Base-by-base conservation (phyloP, 2,888 invertebrate genomes). In the Diarsia dahlii region DNA sequence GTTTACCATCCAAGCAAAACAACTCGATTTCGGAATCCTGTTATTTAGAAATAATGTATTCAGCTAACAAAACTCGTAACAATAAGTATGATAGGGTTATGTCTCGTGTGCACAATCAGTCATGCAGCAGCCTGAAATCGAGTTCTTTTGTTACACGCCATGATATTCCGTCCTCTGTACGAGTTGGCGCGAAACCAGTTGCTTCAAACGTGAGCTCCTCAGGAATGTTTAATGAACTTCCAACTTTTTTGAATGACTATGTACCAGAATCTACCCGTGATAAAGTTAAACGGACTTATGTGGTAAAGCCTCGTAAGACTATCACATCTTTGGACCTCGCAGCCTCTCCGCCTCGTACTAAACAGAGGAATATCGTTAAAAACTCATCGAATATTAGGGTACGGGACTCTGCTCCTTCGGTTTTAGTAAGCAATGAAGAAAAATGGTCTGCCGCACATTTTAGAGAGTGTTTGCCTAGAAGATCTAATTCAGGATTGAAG, bases 41-140 rank as follows among this genome's bases (percentile, higher is more conserved):
- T 63, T 18, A 67, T 28, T 64, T 68, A 52, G 60, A 82, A 92
- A 90, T 80, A 80, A 93, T 93, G 93, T 87, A 91, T 82, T 76
- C 76, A 58, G 75, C 48, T 12, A 81, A 72, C 69, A 89, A 80
- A 82, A 90, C 80, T 71, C 76, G 80, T 65, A 88, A 67, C 56
- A 92, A 89, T 45, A 93, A 88, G 78, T 95, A 95, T 81, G 92
- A 92, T 18, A 94, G 95, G 89, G 95, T 96, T 1, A 95, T 95
- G 96, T 88, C 96, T 50, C 94, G 95, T 64, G 92, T 95, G 5
- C 84, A 87, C 67, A 93, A 91, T 87, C 89, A 84, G 73, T 90
- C 92, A 52, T 87, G 86, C 48, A 84, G 84, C 48, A 93, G 88
- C 84, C 82, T 94, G 52, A 93, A 90, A 71, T 89, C 93, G 48